These are phyloP conservation scores for Tethea ocularis DNA, from an alignment of 2,888 invertebrate genomes.

Conservation along the genomic window DNA sequence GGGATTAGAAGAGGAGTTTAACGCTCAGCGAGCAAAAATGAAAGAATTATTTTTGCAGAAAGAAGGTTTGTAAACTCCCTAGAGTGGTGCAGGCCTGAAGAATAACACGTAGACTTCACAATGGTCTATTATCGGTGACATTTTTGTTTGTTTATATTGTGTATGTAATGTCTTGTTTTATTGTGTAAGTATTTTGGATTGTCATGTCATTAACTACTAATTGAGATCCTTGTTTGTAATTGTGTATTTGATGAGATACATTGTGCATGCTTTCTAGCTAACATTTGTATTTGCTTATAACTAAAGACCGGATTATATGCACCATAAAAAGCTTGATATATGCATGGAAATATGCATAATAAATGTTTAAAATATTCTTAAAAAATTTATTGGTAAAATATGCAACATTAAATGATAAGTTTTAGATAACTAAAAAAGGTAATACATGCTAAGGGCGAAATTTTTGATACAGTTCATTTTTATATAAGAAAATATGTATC, in stretches of 20 bases:
- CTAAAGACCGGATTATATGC: too few species aligned
- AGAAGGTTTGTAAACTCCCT: slow-evolving; percentile 87
- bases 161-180: slow-evolving; percentile 7
- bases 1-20: slow-evolving; percentile 93
- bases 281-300: neutral
- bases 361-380: too few species aligned
- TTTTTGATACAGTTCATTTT: too few species aligned
- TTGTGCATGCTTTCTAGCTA: neutral
- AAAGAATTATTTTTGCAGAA: slow-evolving; percentile 96
- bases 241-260: neutral
- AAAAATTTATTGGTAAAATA: too few species aligned
- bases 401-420: too few species aligned
- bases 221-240: neutral
- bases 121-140: slow-evolving; percentile 30
- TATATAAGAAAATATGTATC: too few species aligned
- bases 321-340: too few species aligned
- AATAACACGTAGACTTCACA: slow-evolving; percentile 25
- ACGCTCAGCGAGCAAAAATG: slow-evolving; percentile 95
- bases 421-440: too few species aligned
- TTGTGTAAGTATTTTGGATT: slow-evolving; percentile 5
- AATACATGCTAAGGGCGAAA: too few species aligned
- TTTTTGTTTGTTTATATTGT: slow-evolving; percentile 27
- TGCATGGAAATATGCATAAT: too few species aligned
- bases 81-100: slow-evolving; percentile 32
- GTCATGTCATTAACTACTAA: neutral